Percentiles rank a stretch among this genome's conserved stretches.
Evolutionary conservation across 2,888 invertebrate species (phyloP).

Genomic region (Tipula confusa): DNA sequence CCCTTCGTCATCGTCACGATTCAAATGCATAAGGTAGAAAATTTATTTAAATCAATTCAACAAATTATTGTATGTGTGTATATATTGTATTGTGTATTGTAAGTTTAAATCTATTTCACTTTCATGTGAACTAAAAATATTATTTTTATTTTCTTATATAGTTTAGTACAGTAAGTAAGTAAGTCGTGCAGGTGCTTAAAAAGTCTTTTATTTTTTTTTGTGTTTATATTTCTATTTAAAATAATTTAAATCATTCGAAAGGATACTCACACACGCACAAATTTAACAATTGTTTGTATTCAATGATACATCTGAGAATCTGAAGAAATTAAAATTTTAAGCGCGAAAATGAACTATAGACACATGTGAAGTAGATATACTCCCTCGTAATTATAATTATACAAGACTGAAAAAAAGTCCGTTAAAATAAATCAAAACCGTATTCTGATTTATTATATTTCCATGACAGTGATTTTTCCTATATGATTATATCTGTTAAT

Average conservation of each 20-base stretch:
- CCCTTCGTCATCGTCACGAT: not conserved
- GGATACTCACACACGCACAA: too few relatives aligned
- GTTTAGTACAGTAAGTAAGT: not conserved
- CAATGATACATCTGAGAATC: not conserved
- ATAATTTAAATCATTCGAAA: not conserved
- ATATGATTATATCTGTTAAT: slow-evolving; percentile 3
- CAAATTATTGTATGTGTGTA: too few relatives aligned
- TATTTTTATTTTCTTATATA: not conserved
- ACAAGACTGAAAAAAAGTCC: not conserved
- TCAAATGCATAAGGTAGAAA: not conserved
- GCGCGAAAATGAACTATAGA: not conserved
- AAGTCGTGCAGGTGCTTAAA: slow-evolving; percentile 12
- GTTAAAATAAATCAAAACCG: not conserved
- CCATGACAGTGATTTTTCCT: slow-evolving; percentile 20
- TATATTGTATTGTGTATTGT: not conserved
- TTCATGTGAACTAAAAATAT: not conserved
- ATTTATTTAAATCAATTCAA: slow-evolving; percentile 25
- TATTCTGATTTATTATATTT: not conserved
- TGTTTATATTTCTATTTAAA: not conserved
- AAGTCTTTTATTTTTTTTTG: not conserved
- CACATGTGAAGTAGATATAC: not conserved
- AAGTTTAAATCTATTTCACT: slow-evolving; percentile 5
- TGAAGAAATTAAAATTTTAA: not conserved
- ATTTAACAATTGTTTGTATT: too few relatives aligned
- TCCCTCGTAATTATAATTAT: not conserved